Percentiles rank a stretch among this genome's conserved stretches.
These are phyloP conservation scores for Holotrichia oblita DNA, from an alignment of 1,140 invertebrate genomes.

Conservation along the genomic window DNA sequence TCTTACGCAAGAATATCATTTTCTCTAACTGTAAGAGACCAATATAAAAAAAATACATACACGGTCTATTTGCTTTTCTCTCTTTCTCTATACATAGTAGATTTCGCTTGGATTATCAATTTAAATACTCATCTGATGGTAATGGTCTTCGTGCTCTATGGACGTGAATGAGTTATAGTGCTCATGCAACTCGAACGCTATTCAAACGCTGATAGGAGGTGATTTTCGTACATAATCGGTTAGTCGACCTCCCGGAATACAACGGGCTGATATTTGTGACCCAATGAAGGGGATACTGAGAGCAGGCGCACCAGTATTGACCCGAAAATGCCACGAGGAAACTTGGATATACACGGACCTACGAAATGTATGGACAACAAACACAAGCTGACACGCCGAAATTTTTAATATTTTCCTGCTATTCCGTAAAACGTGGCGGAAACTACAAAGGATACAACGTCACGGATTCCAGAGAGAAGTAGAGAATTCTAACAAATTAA, in stretches of 20 bases:
- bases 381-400: too few species aligned
- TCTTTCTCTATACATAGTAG: too few species aligned
- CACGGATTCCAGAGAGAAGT: too few species aligned
- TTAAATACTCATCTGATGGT: not conserved
- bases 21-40: not conserved
- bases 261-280: constrained; percentile 18
- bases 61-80: too few species aligned
- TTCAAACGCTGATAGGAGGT: not conserved
- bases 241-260: not conserved
- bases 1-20: not conserved
- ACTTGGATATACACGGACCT: not conserved
- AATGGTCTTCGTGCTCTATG: not conserved
- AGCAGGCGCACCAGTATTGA: constrained; percentile 34
- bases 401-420: too few species aligned
- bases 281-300: constrained; percentile 22
- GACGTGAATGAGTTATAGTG: not conserved
- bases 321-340: constrained; percentile 6
- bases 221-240: not conserved
- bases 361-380: not conserved
- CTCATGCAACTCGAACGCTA: too few species aligned
- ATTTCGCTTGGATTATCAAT: not conserved
- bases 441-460: too few species aligned
- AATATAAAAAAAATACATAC: not conserved
- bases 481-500: too few species aligned
- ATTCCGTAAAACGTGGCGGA: too few species aligned